A percentile compares a stretch with the other conserved stretches of the same genome.
Conservation (phyloP, 2,888 invertebrate species). For the Oscheius myriophilus region DNA sequence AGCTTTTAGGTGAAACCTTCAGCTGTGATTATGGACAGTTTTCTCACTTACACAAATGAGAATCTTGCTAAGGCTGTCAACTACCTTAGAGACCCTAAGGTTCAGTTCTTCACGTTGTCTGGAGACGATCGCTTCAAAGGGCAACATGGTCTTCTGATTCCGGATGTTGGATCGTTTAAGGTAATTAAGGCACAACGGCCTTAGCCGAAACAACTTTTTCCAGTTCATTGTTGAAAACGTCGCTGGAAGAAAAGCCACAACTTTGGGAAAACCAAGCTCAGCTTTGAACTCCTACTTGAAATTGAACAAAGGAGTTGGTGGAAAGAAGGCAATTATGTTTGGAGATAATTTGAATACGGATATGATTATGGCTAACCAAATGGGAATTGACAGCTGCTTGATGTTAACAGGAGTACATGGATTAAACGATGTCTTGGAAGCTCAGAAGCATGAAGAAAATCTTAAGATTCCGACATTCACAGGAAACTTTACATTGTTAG, state of each 20-base stretch:
- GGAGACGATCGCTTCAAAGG: conserved; percentile 18
- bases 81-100: conserved; percentile 9
- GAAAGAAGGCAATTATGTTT: conserved; percentile 21
- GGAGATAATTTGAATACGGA: conserved; percentile 24
- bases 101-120: conserved; percentile 17
- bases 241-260: conserved; percentile 10
- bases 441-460: background rate
- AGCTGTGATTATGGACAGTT: conserved; percentile 27
- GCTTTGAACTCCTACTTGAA: background rate
- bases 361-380: conserved; percentile 13
- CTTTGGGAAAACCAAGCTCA: conserved; percentile 1
- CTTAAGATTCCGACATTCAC: background rate
- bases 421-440: conserved; percentile 1
- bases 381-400: conserved; percentile 18
- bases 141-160: conserved; percentile 7
- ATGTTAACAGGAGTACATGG: conserved; percentile 20
- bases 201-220: background rate
- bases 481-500: conserved; percentile 11
- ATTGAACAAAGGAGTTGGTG: background rate
- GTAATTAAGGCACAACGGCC: background rate
- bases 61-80: conserved; percentile 26
- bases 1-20: conserved; percentile 4
- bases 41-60: conserved; percentile 14
- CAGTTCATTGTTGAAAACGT: conserved; percentile 17
- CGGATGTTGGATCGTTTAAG: conserved; percentile 26